Evolutionary conservation across 2,888 invertebrate species (phyloP).

Genomic region (Hyalella azteca): DNA sequence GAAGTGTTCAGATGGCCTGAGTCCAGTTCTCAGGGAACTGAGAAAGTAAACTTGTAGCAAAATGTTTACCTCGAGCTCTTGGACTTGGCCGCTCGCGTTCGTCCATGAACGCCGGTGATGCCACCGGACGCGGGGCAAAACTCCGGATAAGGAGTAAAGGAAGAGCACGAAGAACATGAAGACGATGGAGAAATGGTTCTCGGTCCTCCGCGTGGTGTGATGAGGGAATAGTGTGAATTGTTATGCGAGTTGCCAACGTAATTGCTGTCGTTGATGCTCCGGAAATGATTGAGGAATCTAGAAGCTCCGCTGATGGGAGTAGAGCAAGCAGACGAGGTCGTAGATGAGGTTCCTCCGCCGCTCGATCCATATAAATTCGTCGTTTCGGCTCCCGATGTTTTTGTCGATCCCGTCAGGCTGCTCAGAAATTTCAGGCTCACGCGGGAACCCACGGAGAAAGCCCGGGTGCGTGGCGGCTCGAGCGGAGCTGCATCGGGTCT

Average conservation of each 20-base stretch:
- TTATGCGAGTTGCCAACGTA: slow-evolving; percentile 38
- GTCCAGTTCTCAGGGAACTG: no score
- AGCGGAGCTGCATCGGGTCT: slow-evolving; percentile 50
- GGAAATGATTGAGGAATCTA: background rate
- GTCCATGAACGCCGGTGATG: background rate
- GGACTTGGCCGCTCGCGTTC: background rate
- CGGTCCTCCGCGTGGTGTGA: background rate
- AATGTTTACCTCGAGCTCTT: slow-evolving; percentile 29
- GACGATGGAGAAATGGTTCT: slow-evolving; percentile 9
- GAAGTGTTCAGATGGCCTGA: no score
- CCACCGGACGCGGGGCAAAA: background rate
- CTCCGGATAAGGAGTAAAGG: slow-evolving; percentile 25
- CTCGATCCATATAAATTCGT: background rate
- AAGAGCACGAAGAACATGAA: slow-evolving; percentile 12
- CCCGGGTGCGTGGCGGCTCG: slow-evolving; percentile 69
- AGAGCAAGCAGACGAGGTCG: slow-evolving; percentile 10
- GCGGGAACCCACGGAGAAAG: slow-evolving; percentile 79
- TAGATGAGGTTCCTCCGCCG: background rate
- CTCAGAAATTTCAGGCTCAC: slow-evolving; percentile 63
- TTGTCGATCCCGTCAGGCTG: slow-evolving; percentile 39
- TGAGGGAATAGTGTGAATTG: slow-evolving; percentile 13
- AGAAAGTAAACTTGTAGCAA: no score
- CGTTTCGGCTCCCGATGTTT: background rate
- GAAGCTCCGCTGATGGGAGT: slow-evolving; percentile 12
- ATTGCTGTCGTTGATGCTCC: slow-evolving; percentile 39